These are phyloP conservation scores for Leptobrachium ailaonicum DNA, from an alignment of 2,113 vertebrate genomes.

Conservation along the genomic window DNA sequence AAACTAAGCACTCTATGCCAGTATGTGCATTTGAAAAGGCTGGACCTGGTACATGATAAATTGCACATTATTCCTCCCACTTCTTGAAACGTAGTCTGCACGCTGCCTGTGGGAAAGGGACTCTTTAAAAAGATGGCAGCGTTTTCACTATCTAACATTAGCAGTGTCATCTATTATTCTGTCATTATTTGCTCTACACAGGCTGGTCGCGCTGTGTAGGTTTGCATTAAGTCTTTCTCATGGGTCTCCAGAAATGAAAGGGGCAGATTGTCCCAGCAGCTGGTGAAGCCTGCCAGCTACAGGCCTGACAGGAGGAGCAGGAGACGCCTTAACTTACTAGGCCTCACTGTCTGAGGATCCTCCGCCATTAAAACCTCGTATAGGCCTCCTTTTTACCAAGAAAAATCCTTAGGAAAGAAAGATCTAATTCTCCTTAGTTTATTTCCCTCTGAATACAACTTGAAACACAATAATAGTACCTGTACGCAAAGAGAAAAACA, in stretches of 20 bases:
- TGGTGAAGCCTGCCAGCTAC: background rate
- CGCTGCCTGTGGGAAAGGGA: no score
- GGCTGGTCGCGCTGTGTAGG: background rate
- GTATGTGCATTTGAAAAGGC: background rate
- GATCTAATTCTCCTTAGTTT: no score
- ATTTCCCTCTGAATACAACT: no score
- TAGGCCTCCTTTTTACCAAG: no score
- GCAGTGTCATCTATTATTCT: background rate
- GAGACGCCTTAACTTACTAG: background rate
- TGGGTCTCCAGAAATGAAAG: background rate
- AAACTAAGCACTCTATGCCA: no score
- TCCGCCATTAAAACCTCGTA: background rate
- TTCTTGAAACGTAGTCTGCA: no score
- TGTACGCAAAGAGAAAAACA: no score
- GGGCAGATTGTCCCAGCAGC: constrained; percentile 14
- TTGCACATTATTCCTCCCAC: no score
- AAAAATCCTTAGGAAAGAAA: no score
- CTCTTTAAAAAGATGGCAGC: no score
- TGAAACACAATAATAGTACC: no score
- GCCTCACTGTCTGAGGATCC: background rate
- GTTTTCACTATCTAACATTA: background rate
- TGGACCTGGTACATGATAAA: no score
- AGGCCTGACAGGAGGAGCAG: background rate
- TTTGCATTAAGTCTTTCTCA: constrained; percentile 15
- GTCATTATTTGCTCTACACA: background rate